A percentile compares a stretch with the other conserved stretches of the same genome.
phyloP scores from a whole-genome alignment of 2,888 invertebrate species.

The Drosophila mimetica region DNA sequence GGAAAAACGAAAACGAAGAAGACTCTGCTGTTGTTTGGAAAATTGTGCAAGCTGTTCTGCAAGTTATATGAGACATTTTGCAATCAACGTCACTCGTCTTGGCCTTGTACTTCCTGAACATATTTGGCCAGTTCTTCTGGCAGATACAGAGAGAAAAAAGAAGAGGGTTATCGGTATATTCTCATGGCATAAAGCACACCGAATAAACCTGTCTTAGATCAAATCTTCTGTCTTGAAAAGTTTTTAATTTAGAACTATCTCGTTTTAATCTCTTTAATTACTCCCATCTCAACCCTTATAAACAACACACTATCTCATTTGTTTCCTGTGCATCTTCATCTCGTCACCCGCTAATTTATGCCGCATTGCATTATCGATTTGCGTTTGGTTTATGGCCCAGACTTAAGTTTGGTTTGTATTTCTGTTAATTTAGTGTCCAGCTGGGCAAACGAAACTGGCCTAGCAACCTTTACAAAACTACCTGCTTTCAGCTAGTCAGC shows the following conservation, averaged over 20 bases:
- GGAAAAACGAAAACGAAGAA: slow-evolving; percentile 7
- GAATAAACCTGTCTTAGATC: too few species aligned
- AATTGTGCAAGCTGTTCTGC: slow-evolving; percentile 44
- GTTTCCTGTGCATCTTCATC: slow-evolving; percentile 7
- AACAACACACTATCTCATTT: background rate
- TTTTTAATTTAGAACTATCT: too few species aligned
- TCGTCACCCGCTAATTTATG: slow-evolving; percentile 47
- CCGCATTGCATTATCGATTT: slow-evolving; percentile 44
- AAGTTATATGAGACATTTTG: slow-evolving; percentile 53
- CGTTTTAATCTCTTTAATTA: too few species aligned
- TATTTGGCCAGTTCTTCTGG: slow-evolving; percentile 1
- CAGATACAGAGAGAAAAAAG: background rate
- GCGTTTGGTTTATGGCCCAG: slow-evolving; percentile 35
- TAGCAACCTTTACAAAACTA: slow-evolving; percentile 25
- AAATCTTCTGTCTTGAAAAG: too few species aligned
- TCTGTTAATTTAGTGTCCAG: slow-evolving; percentile 8
- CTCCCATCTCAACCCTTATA: too few species aligned
- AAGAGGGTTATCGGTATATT: too few species aligned
- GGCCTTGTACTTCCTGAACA: slow-evolving; percentile 26
- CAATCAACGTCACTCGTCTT: slow-evolving; percentile 39
- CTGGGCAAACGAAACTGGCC: slow-evolving; percentile 46
- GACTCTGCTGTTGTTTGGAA: slow-evolving; percentile 4
- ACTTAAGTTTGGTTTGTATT: slow-evolving; percentile 4
- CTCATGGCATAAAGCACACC: too few species aligned
- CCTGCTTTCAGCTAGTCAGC: slow-evolving; percentile 29